Percentiles rank a stretch among this genome's conserved stretches.
phyloP scores from a whole-genome alignment of 2,113 vertebrate species.

The Protomyctophum bolini region DNA sequence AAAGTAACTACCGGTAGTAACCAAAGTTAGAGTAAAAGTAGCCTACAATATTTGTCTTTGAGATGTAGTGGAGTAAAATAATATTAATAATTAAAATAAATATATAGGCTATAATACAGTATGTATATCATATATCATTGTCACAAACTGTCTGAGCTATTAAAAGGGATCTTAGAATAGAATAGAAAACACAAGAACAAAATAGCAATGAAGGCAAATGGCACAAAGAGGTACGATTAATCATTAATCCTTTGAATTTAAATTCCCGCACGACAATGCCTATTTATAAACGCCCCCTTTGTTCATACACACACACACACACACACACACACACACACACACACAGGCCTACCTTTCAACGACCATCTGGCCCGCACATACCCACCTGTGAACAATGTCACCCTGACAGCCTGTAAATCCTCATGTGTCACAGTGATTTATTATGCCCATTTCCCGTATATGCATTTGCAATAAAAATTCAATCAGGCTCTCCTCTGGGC shows the following conservation, averaged over 20 bases:
- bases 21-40: too few relatives aligned
- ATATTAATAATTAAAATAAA: too few relatives aligned
- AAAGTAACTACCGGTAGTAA: too few relatives aligned
- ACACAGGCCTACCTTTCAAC: too few relatives aligned
- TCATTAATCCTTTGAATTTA: not conserved
- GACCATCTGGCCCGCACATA: not conserved
- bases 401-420: not conserved
- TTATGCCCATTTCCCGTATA: too few relatives aligned
- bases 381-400: not conserved
- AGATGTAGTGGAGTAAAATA: too few relatives aligned
- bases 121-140: not conserved
- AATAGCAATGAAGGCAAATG: too few relatives aligned
- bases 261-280: not conserved
- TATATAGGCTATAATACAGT: not conserved
- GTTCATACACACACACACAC: not conserved
- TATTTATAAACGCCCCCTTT: constrained; percentile 11
- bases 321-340: too few relatives aligned
- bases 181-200: not conserved
- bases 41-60: too few relatives aligned
- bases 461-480: too few relatives aligned
- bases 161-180: not conserved
- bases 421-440: not conserved
- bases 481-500: too few relatives aligned
- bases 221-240: too few relatives aligned
- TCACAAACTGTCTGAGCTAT: not conserved